phyloP scores from a whole-genome alignment of 2,797 vertebrate genomes.

The Hemibagrus guttatus region DNA sequence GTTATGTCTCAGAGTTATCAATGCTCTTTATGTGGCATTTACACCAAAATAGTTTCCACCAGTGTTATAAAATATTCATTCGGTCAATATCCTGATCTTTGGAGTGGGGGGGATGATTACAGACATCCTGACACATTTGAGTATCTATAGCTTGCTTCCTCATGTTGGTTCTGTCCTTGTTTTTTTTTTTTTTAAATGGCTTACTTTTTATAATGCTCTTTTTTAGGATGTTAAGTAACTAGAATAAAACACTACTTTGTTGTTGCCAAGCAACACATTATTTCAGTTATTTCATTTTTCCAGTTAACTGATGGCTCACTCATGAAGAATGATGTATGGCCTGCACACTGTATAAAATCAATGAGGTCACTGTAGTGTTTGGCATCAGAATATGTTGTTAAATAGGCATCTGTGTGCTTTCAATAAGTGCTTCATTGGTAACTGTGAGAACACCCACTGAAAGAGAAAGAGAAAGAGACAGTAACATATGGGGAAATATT shows the following conservation, averaged over 20 bases:
- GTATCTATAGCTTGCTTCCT: not conserved
- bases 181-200: too few species aligned
- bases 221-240: slow-evolving; percentile 33
- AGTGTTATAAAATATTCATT: not conserved
- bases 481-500: not conserved
- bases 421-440: not conserved
- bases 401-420: not conserved
- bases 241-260: slow-evolving; percentile 34
- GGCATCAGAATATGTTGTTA: not conserved
- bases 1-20: not conserved
- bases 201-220: not conserved
- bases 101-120: not conserved
- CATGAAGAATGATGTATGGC: slow-evolving; percentile 26
- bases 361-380: not conserved
- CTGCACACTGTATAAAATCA: not conserved
- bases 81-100: not conserved
- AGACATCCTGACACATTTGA: not conserved
- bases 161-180: not conserved
- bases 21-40: not conserved
- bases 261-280: slow-evolving; percentile 53
- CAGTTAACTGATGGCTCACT: slow-evolving; percentile 27
- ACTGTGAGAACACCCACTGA: slow-evolving; percentile 7
- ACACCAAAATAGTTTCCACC: not conserved
- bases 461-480: not conserved
- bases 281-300: slow-evolving; percentile 34